Evolutionary conservation across 2,888 invertebrate genomes (phyloP).

Genomic region (Calliopum simillimum): DNA sequence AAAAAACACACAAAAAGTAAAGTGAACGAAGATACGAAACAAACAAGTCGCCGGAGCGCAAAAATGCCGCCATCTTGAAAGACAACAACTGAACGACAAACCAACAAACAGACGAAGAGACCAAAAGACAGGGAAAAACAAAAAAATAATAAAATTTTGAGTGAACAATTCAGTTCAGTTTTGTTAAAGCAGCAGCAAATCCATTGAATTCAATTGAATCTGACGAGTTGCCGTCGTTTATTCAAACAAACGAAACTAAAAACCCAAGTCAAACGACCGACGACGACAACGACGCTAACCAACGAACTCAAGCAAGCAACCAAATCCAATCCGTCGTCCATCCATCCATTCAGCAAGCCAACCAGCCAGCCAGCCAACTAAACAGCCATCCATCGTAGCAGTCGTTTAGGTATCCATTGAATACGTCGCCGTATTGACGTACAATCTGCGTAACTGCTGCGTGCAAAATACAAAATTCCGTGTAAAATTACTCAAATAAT

Average conservation of each 20-base stretch:
- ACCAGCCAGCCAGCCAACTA: slow-evolving; percentile 2
- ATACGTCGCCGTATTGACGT: slow-evolving; percentile 30
- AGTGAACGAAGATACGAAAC: slow-evolving; percentile 1
- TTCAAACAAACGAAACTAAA: slow-evolving; percentile 20
- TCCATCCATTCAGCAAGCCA: slow-evolving; percentile 13
- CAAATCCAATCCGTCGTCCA: not conserved
- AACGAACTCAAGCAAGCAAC: slow-evolving; percentile 5
- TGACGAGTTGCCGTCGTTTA: slow-evolving; percentile 3
- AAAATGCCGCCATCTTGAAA: slow-evolving; percentile 50
- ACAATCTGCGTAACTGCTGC: slow-evolving; percentile 19
- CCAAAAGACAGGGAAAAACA: not conserved
- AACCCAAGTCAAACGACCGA: slow-evolving; percentile 6
- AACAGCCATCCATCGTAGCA: not conserved
- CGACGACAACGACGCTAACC: slow-evolving; percentile 6
- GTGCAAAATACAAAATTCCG: not conserved
- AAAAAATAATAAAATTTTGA: slow-evolving; percentile 1
- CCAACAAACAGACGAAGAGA: not conserved
- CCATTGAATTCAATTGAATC: slow-evolving; percentile 23
- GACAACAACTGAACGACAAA: slow-evolving; percentile 36
- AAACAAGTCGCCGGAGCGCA: slow-evolving; percentile 16
- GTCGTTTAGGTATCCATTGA: slow-evolving; percentile 31
- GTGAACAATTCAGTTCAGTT: slow-evolving; percentile 19
- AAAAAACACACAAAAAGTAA: not conserved
- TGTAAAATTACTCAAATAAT: not conserved
- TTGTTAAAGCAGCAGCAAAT: slow-evolving; percentile 31